Base-by-base conservation (phyloP, 2,113 vertebrate genomes). In the Centropristis striata region DNA sequence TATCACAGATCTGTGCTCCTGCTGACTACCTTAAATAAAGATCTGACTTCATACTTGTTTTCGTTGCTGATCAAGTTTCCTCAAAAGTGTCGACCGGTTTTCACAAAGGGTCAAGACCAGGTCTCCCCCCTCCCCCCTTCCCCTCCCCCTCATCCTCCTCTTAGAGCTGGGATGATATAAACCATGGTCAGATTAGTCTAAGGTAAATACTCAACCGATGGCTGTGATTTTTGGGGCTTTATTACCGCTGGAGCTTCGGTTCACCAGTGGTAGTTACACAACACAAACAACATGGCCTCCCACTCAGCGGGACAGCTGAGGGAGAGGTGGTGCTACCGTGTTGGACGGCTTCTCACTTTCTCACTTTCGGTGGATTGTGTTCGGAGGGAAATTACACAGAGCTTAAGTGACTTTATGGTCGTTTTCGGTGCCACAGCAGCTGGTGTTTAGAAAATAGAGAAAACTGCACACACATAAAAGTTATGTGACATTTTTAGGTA, bases 21-120 rank as follows among this genome's bases (percentile, higher is more conserved):
- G 89, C 90, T 74, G 92, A 91, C 93, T 92, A 90, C 89, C 93
- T 95, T 93, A 94, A 95, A 95, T 92, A 95, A 94, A 94, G 91
- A 90, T 92, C 92, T 95, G 92, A 95, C 94, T 95, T 94, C 92
- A 94, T 91, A 68, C 82, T 90, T 94, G 78, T 90, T 91, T 95
- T 95, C 87, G 76, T 89, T 90, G 90, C 91, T 67, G 94, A 91
- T 96, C 93, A 13, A 78, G 89, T 95, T 95, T 92, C 94, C 83
- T 90, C 90, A 78, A 89, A 93, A 88, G 91, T 90, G 90, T 95
- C 94, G 91, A 84, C 91, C 78, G 90, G 87, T 91, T 94, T 93
- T 93, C 58, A 66, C 84, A 90, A 86, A 87, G 89, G 93, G 92
- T 95, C 93, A 91, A 47, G 80, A 78, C 21, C 74, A 94, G 92